phyloP scores from a whole-genome alignment of 2,797 vertebrate genomes.

The Meriones psammophilus region DNA sequence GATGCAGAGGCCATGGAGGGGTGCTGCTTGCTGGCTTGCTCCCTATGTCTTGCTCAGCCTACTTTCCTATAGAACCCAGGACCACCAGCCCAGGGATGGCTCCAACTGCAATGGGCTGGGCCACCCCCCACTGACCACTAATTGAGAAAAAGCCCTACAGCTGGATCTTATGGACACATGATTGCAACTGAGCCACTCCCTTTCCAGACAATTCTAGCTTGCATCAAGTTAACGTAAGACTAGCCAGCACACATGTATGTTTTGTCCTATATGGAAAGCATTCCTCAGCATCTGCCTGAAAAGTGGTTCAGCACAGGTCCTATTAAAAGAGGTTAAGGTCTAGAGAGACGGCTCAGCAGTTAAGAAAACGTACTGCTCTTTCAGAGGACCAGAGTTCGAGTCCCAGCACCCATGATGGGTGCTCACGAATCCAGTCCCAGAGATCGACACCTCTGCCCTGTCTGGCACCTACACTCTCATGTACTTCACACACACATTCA shows the following conservation, averaged over 20 bases:
- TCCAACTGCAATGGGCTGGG: neutral
- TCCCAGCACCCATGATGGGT: neutral
- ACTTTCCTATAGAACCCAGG: neutral
- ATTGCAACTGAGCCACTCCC: neutral
- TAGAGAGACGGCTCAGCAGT: neutral
- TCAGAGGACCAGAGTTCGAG: neutral
- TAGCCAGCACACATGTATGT: neutral
- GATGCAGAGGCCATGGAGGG: neutral
- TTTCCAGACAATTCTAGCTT: neutral
- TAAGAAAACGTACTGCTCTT: neutral
- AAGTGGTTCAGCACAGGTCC: neutral
- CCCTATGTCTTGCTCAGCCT: neutral
- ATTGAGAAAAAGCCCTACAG: neutral
- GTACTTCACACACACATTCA: neutral
- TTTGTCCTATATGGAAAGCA: neutral
- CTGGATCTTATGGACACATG: neutral
- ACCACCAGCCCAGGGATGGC: neutral
- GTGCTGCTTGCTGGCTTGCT: neutral
- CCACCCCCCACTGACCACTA: neutral
- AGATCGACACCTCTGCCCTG: neutral
- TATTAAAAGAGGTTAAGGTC: neutral
- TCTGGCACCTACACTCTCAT: neutral
- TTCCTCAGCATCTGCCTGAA: neutral
- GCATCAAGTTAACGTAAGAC: neutral
- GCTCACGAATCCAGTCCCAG: neutral